phyloP scores from a whole-genome alignment of 2,113 vertebrate species.

The Cricetomys ansorgei region DNA sequence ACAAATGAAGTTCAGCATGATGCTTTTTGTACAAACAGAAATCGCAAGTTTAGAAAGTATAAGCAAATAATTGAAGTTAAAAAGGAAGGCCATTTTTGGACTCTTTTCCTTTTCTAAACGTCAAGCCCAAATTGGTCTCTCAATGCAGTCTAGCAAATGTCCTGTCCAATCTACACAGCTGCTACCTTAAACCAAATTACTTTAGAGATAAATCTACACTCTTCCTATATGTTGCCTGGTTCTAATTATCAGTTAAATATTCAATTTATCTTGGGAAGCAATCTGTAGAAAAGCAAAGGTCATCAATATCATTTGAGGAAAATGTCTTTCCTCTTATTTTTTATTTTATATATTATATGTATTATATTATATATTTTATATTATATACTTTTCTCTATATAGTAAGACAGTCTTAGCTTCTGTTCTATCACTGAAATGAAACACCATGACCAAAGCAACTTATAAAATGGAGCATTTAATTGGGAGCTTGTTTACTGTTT shows the following conservation, averaged over 20 bases:
- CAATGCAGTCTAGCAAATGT: not conserved
- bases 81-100: not conserved
- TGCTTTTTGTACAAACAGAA: not conserved
- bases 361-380: too few species aligned
- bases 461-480: not conserved
- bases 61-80: not conserved
- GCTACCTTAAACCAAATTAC: not conserved
- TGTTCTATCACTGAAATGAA: not conserved
- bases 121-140: not conserved
- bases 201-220: not conserved
- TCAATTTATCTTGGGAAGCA: conserved; percentile 4
- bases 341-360: too few species aligned
- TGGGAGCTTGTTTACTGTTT: not conserved
- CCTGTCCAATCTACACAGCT: not conserved
- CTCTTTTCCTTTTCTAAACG: not conserved
- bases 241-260: not conserved
- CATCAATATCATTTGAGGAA: not conserved
- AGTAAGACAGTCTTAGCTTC: not conserved
- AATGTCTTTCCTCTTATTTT: not conserved
- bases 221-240: not conserved
- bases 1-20: not conserved
- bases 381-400: not conserved
- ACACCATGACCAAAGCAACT: not conserved
- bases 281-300: not conserved
- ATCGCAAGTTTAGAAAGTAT: not conserved